Evolutionary conservation across 2,797 vertebrate genomes (phyloP), one percentile per base, ranked within the genome.

Genomic region (Darevskia mixta): DNA sequence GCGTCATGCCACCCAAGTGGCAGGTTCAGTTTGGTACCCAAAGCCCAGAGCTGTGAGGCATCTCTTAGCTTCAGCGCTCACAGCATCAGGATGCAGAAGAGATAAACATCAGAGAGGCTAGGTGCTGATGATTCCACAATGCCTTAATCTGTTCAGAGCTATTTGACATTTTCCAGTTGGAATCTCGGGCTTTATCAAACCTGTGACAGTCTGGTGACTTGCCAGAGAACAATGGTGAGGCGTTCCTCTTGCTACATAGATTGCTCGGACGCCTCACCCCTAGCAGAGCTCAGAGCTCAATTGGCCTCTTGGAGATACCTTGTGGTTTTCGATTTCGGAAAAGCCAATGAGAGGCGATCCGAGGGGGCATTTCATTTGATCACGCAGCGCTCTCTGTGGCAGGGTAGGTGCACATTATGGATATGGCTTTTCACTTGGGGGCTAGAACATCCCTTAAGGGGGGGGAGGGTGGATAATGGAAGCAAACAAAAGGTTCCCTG

Each of bases 61-160:
- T 18, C 76, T 64, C 45, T 41, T 41, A n/a, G 35, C 35, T 79
- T 55, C 67, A 27, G 18, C 25, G 38, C 7, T 72, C 79, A 86
- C 73, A 32, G 88, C 64, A 89, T 91, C 87, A 90, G 73, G 55
- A 32, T 15, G 18, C 8, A 32, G 75, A 55, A 0, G 20, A 93
- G 94, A 95, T 93, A 94, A 95, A 94, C 85, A 91, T 85, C 87
- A 83, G 76, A 87, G 87, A 93, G 90, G 87, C 90, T 67, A 0
- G 13, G 87, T 0, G 49, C 80, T 92, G 88, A 35, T 87, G 55
- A 87, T 72, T 88, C 72, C n/a, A 45, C 79, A 85, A 23, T 64
- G 61, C 61, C 61, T 64, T 64, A 90, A 95, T 92, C 95, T 84
- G 32, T 82, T 66, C 81, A 5, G 82, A 77, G 84, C 89, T 27